Base-by-base conservation (phyloP, 1,140 invertebrate genomes). In the Lineus longissimus region DNA sequence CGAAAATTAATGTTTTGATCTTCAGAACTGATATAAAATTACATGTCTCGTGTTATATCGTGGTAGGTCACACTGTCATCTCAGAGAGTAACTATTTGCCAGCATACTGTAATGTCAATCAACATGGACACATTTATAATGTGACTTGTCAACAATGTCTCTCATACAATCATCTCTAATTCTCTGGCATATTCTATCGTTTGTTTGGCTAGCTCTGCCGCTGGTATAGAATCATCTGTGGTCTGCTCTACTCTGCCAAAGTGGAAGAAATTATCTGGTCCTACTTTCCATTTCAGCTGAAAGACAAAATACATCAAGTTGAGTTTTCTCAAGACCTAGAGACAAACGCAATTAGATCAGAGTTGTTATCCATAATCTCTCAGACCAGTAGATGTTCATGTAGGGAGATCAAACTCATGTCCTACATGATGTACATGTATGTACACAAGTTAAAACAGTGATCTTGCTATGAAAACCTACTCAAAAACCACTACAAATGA, bases 101-200 rank as follows among this genome's bases (percentile, higher is more conserved):
- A n/a, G n/a, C n/a, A n/a, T n/a, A n/a, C n/a, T n/a, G n/a, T n/a
- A n/a, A n/a, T n/a, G n/a, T n/a, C n/a, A n/a, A n/a, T n/a, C n/a
- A n/a, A n/a, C n/a, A n/a, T n/a, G 33, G 33, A 36, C 4, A 36
- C 33, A 36, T 7, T 7, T 7, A 7, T 36, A 4, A 36, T 4
- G 4, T 15, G 6, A 36, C 6, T 36, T 36, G 33, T 36, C 33
- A 4, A 36, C 15, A 15, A 36, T 36, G 33, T 36, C 33, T 36
- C 33, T 51, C 91, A 98, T 59, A 99, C 95, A 86, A 99, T 99
- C 93, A 97, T 98, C 86, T 99, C 97, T 57, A 99, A 85, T 85
- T 99, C 95, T 77, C 91, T 89, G 17, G 97, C 97, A 85, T 99
- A 99, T 79, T 94, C 93, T 76, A 98, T 92, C 22, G 93, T 91